Evolutionary conservation across 2,113 vertebrate species (phyloP), one percentile per base, ranked within the genome.

Genomic region (Patagioenas fasciata): DNA sequence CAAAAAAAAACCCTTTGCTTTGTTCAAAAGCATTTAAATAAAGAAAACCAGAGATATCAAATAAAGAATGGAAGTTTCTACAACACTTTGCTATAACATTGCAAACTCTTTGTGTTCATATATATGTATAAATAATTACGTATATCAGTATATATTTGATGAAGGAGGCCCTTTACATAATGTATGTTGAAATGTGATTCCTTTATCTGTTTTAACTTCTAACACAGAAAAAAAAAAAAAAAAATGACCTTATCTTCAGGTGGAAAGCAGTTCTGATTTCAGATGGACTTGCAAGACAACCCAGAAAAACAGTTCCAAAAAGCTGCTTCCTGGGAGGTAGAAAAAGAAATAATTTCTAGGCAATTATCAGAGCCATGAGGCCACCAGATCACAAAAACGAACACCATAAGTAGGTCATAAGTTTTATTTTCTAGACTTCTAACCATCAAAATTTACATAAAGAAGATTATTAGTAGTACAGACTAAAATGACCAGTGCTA

Each of bases 241-340:
- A 53, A 5, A 42, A 1, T 2, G 1, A 66, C 3, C 2, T 8
- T 69, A 29, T 24, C 6, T 85, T 80, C 40, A 80, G 3, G 6
- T 61, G 11, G 18, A 56, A 60, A 69, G 11, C 4, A 44, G 10
- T 42, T 66, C 48, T 67, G 5, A 51, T 66, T 78, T 87, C 23
- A 26, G 20, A 65, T 57, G 4, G 3, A 32, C 16, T 65, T 82
- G 48, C 18, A 69, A 71, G 23, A 74, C 29, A 89, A 42, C 3
- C 2, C 34, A 60, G 12, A 54, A 42, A 1, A 66, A 36, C 3
- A 42, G 34, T 31, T 64, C 15, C 9, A 74, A 71, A 95, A 87
- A 56, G 8, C 7, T 57, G 10, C 84, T 87, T 60, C 32, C 57
- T 72, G 6, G 4, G 14, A 80, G 1, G 11, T 1, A 62, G 25